phyloP scores from a whole-genome alignment of 2,113 vertebrate genomes.

The Mastomys coucha region DNA sequence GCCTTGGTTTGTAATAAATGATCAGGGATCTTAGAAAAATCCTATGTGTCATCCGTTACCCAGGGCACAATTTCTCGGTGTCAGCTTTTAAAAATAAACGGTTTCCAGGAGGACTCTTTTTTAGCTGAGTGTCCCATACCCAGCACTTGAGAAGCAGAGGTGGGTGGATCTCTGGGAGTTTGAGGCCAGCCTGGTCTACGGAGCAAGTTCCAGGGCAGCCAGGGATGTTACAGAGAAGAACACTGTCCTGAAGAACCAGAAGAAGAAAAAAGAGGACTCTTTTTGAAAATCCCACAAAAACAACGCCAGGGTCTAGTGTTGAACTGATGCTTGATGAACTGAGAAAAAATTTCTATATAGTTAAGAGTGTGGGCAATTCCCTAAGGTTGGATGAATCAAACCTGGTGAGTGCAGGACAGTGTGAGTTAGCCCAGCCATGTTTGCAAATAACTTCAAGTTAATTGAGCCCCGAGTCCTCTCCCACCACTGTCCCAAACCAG shows the following conservation, averaged over 20 bases:
- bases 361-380: background rate
- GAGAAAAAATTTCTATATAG: background rate
- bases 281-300: conserved; percentile 1
- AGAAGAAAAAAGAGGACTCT: conserved; percentile 13
- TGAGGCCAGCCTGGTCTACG: no score
- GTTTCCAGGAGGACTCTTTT: conserved; percentile 60
- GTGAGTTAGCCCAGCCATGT: background rate
- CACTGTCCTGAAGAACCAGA: no score
- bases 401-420: background rate
- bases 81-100: conserved; percentile 39
- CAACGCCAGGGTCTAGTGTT: background rate
- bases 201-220: no score
- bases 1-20: conserved; percentile 62
- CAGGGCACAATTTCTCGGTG: conserved; percentile 56
- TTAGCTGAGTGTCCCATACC: no score
- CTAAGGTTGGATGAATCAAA: background rate
- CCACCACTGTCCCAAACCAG: background rate
- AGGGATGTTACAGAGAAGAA: no score
- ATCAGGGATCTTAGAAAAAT: conserved; percentile 44
- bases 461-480: background rate
- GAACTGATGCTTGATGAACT: conserved; percentile 13
- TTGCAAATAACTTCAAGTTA: background rate
- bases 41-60: conserved; percentile 19
- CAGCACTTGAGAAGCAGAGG: no score
- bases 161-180: no score